A percentile compares a stretch with the other conserved stretches of the same genome.
Conservation (phyloP, 1,140 invertebrate species). For the Vollenhovia emeryi region DNA sequence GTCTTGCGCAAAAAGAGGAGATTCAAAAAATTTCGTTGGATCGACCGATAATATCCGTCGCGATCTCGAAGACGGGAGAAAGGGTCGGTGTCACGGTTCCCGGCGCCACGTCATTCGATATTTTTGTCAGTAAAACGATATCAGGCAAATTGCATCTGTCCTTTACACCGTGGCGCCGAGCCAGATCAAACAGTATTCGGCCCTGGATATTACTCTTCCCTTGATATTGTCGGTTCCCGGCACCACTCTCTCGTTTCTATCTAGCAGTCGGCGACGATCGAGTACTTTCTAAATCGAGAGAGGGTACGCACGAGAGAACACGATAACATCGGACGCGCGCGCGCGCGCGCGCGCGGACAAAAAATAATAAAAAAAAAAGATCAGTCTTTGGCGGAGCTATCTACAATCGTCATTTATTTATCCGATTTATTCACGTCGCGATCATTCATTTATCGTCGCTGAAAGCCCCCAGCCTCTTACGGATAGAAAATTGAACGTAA, state of each 20-base stretch:
- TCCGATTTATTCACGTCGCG: slow-evolving; percentile 1
- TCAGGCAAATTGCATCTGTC: slow-evolving; percentile 83
- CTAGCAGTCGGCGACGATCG: slow-evolving; percentile 64
- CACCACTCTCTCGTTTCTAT: slow-evolving; percentile 66
- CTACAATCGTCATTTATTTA: slow-evolving; percentile 36
- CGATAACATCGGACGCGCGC: slow-evolving; percentile 58
- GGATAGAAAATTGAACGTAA: neutral
- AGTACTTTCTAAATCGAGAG: slow-evolving; percentile 65
- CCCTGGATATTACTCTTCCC: slow-evolving; percentile 75
- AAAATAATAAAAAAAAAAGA: neutral
- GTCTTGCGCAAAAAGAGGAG: slow-evolving; percentile 14
- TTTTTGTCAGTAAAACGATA: slow-evolving; percentile 84
- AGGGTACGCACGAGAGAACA: slow-evolving; percentile 39
- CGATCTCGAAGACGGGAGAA: slow-evolving; percentile 69
- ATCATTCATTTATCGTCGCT: neutral
- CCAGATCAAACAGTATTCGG: slow-evolving; percentile 78
- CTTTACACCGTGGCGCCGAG: slow-evolving; percentile 75
- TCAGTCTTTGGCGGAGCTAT: neutral
- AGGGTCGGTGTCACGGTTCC: slow-evolving; percentile 66
- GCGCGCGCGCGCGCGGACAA: no score
- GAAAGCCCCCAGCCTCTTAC: neutral
- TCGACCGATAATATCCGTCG: slow-evolving; percentile 71
- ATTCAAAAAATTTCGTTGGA: slow-evolving; percentile 54
- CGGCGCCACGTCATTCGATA: slow-evolving; percentile 80
- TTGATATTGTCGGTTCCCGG: slow-evolving; percentile 63